Base-by-base conservation (phyloP, 2,888 invertebrate genomes). In the Geotrupes spiniger region DNA sequence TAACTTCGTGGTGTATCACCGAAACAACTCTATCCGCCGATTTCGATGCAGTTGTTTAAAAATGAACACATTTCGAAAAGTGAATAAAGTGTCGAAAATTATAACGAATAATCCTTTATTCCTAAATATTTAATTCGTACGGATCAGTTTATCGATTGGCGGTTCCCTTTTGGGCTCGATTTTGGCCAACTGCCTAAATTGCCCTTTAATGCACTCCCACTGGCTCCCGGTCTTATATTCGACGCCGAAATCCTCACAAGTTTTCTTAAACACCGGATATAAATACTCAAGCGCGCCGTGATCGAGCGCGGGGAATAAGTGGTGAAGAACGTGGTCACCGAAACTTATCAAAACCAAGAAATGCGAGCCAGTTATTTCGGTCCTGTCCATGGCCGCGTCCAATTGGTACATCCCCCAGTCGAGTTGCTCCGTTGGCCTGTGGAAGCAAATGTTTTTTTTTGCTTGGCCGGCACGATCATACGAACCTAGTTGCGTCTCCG, bases 401-500 rank as follows among this genome's bases (percentile, higher is more conserved):
- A 91, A 62, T 68, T 90, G 88, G 62, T 84, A 80, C 1, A 91
- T 65, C 2, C 90, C 91, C 89, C 90, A 91, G 68, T 92, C 91
- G 55, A 66, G 61, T 36, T 74, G 72, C 46, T 69, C 67, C 49
- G 48, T 46, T 5, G 63, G 46, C 21, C 84, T 83, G 10, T 8
- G 9, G 5, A 33, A 33, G 9, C 11, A 33, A 33, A 33, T 6
- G 21, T 21, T 21, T 21, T 21, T 3, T 4, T 21, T 21, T 21
- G 6, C 8, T 33, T 5, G 14, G 1, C 1, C 5, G 10, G 33
- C 14, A 33, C 9, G 11, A 14, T 33, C 8, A 14, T 12, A 1
- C 9, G 6, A 43, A 84, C 84, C 79, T 78, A 36, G 79, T 76
- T 41, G 80, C 72, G 66, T 92, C 91, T 1, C 89, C 89, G 61